Percentiles rank a stretch among this genome's conserved stretches.
Evolutionary conservation across 2,888 invertebrate species (phyloP).

Genomic region (Nasonovia ribisnigri): DNA sequence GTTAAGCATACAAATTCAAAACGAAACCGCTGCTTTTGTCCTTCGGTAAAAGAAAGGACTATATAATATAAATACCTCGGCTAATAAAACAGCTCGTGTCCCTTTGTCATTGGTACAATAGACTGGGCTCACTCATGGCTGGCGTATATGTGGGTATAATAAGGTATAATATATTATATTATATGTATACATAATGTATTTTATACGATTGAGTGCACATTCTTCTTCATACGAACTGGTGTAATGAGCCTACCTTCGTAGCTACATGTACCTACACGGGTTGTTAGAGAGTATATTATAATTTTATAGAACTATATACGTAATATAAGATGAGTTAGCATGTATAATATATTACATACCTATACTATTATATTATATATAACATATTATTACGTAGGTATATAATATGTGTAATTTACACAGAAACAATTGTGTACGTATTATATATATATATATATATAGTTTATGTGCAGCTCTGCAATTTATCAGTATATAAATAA

Average conservation of each 20-base stretch:
- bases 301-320: too few relatives aligned
- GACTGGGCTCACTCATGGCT: not conserved
- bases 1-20: not conserved
- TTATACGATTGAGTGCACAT: not conserved
- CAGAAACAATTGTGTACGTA: too few relatives aligned
- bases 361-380: too few relatives aligned
- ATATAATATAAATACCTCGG: not conserved
- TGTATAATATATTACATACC: too few relatives aligned
- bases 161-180: conserved; percentile 1
- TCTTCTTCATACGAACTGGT: not conserved
- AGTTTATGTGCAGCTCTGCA: too few relatives aligned
- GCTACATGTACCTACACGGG: not conserved
- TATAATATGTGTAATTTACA: too few relatives aligned
- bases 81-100: conserved; percentile 2
- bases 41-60: conserved; percentile 5
- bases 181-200: not conserved
- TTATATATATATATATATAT: too few relatives aligned
- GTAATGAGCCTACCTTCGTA: not conserved
- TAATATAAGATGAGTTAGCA: too few relatives aligned
- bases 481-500: too few relatives aligned
- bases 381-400: too few relatives aligned
- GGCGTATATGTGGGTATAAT: not conserved
- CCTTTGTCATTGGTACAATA: not conserved
- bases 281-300: not conserved
- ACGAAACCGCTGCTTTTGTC: not conserved